phyloP scores from a whole-genome alignment of 2,888 invertebrate genomes.

The Nudaria mundana region DNA sequence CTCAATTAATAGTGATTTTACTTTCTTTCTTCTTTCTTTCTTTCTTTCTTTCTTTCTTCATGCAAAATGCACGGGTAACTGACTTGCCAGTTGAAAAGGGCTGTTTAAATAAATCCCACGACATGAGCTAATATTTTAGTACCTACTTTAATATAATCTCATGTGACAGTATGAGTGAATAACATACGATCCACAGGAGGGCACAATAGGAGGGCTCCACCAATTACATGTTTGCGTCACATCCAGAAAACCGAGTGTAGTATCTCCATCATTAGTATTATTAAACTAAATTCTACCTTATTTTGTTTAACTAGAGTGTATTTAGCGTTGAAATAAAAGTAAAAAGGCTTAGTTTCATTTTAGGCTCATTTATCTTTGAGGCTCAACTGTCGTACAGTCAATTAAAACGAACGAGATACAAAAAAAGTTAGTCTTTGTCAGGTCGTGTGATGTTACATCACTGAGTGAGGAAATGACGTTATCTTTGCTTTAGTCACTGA shows the following conservation, averaged over 20 bases:
- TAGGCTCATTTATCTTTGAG: conserved; percentile 39
- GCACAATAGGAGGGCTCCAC: conserved; percentile 39
- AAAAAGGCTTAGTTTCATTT: conserved; percentile 35
- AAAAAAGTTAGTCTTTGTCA: conserved; percentile 23
- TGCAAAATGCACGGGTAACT: no score
- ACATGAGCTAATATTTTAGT: conserved; percentile 1
- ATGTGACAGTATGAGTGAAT: conserved; percentile 24
- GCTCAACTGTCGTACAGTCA: conserved; percentile 35
- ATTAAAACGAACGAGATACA: conserved; percentile 33
- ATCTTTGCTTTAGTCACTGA: conserved; percentile 10
- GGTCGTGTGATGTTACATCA: conserved; percentile 17
- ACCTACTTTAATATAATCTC: conserved; percentile 11
- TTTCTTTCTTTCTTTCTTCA: no score
- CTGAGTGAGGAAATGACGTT: conserved; percentile 19
- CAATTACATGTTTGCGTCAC: conserved; percentile 50
- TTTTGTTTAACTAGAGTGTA: conserved; percentile 21
- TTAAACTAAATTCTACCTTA: conserved; percentile 26
- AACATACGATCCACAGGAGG: conserved; percentile 25
- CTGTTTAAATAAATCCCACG: no score
- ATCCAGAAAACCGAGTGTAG: conserved; percentile 33
- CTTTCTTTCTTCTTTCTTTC: no score
- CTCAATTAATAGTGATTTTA: no score
- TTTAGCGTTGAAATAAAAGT: conserved; percentile 14
- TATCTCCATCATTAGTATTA: conserved; percentile 29
- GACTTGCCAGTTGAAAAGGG: background rate